Conservation (phyloP, 2,888 invertebrate species). For the Erebia ligea region DNA sequence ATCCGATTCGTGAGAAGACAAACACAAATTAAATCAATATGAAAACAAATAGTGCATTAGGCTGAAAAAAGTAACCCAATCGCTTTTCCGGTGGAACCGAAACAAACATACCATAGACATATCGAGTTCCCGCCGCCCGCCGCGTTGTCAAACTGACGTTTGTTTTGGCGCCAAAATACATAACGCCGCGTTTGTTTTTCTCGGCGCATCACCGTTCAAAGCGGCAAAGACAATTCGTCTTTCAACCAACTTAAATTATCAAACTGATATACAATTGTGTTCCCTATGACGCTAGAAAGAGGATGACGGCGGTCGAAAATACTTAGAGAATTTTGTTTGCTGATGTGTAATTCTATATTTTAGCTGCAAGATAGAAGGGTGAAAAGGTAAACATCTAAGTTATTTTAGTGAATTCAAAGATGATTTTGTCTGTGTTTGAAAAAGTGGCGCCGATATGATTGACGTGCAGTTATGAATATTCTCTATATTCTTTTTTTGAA, state of each 20-base stretch:
- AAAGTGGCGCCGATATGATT: constrained; percentile 79
- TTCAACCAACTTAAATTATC: constrained; percentile 44
- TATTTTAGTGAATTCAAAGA: constrained; percentile 81
- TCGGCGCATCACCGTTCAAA: constrained; percentile 72
- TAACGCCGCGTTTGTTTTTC: constrained; percentile 81
- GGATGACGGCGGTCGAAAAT: constrained; percentile 24
- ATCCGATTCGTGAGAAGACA: constrained; percentile 40
- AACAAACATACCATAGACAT: constrained; percentile 75
- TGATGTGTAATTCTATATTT: constrained; percentile 80
- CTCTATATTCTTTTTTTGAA: constrained; percentile 50
- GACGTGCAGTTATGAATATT: constrained; percentile 65
- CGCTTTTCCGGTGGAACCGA: constrained; percentile 77
- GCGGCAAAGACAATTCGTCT: constrained; percentile 57
- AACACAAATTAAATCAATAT: constrained; percentile 44
- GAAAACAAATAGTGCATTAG: constrained; percentile 54
- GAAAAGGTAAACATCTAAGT: constrained; percentile 79
- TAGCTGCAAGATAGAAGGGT: constrained; percentile 79
- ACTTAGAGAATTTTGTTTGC: constrained; percentile 51
- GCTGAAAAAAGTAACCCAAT: constrained; percentile 70
- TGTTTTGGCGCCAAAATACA: constrained; percentile 83
- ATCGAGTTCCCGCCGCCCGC: constrained; percentile 81
- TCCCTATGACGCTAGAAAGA: constrained; percentile 48
- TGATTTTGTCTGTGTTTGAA: constrained; percentile 64
- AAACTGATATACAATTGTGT: constrained; percentile 48
- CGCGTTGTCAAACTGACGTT: constrained; percentile 82